Evolutionary conservation across 2,888 invertebrate genomes (phyloP), one percentile per base, ranked within the genome.

Genomic region (Drosophila limbata): DNA sequence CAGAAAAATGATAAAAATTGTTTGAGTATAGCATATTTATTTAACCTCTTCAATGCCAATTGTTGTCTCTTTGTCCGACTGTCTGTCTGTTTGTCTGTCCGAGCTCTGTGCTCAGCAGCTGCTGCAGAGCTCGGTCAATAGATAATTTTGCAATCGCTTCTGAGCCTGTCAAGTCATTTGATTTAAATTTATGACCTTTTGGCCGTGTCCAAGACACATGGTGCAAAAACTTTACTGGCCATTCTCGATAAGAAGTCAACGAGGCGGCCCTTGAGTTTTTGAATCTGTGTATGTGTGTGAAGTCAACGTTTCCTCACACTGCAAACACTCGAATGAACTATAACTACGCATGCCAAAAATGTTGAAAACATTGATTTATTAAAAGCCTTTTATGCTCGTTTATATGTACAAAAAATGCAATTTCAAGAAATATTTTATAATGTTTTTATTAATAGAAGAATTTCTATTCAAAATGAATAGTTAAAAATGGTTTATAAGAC

Each of bases 141-240:
- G 82, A 85, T 85, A 82, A 82, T 69, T 87, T 73, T 56, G 55
- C 77, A 77, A 81, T 81, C 78, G 74, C 50, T 50, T 63, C 59
- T 64, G 50, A 44, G 65, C 69, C 83, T 83, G 83, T 82, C 85
- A 82, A 65, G 69, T 45, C 60, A 67, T 71, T 88, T 83, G 83
- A 85, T 83, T 83, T 88, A 77, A 83, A 83, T 88, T 83, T 88
- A 83, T 83, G 80, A 72, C 79, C 65, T 47, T 40, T 52, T 53
- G 63, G 66, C 68, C 76, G 55, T 82, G 88, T 88, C 88, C 69
- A 50, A 60, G 57, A 50, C 72, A 85, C 63, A 79, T 67, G 79
- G 61, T 56, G 66, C 73, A 56, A 60, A 53, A 84, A 76, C 51
- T 77, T 52, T 53, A n/a, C 62, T 72, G 64, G 52, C 39, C 40